Percentiles rank a stretch among this genome's conserved stretches.
These are phyloP conservation scores for Ridgeia piscesae DNA, from an alignment of 1,140 invertebrate genomes.

Conservation along the genomic window DNA sequence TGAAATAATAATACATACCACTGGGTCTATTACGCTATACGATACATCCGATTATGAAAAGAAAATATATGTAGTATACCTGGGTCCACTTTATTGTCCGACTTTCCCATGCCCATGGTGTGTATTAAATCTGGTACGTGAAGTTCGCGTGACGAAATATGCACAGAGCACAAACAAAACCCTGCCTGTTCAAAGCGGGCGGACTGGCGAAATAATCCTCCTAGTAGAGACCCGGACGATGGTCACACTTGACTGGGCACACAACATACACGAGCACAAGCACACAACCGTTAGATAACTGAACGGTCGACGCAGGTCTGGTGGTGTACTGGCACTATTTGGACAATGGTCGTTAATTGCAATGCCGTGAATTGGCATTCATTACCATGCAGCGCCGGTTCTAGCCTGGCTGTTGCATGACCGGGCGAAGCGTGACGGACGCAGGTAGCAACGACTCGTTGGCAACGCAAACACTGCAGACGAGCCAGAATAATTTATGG, in stretches of 20 bases:
- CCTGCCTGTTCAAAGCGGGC: background rate
- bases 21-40: no score
- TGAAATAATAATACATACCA: no score
- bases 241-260: background rate
- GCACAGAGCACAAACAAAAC: background rate
- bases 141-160: background rate
- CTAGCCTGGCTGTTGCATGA: background rate
- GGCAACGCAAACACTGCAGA: background rate
- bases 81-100: background rate
- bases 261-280: background rate
- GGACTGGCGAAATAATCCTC: background rate
- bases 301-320: background rate
- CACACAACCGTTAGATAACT: background rate
- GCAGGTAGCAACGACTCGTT: background rate
- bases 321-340: background rate
- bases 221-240: no score
- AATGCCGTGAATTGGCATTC: background rate
- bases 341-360: background rate
- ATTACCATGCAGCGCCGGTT: background rate
- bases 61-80: background rate
- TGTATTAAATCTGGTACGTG: background rate
- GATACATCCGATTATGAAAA: no score
- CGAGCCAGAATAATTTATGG: background rate
- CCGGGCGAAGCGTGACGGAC: background rate
- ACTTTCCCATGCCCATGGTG: background rate